A percentile compares a stretch with the other conserved stretches of the same genome.
phyloP scores from a whole-genome alignment of 30 jellyfish, hydroid and myxozoan species.

The Aurelia sp. region DNA sequence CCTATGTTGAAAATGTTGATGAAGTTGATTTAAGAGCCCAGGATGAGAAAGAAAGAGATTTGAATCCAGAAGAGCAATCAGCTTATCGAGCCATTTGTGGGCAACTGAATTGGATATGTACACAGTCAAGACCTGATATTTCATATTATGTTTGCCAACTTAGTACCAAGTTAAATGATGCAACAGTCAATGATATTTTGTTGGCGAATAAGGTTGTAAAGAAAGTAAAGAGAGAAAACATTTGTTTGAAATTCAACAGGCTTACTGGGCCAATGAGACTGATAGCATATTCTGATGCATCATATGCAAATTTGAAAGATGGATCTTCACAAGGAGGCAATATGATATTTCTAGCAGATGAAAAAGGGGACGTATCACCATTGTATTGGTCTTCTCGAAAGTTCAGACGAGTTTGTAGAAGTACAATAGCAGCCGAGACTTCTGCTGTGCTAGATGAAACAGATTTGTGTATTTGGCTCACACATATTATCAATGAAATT shows the following conservation, averaged over 20 bases:
- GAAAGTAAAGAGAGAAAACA: neutral
- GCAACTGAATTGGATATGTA: constrained; percentile 23
- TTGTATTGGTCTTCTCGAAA: constrained; percentile 19
- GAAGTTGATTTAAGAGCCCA: constrained; percentile 22
- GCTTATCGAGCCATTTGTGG: constrained; percentile 6
- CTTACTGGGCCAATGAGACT: no score
- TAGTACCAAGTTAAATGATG: neutral
- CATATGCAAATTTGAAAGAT: no score
- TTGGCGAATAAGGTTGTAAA: constrained; percentile 25
- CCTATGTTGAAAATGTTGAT: constrained; percentile 19
- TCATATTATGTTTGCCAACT: constrained; percentile 9
- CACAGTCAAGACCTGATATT: constrained; percentile 42
- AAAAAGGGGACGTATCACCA: no score
- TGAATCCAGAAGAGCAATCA: constrained; percentile 2
- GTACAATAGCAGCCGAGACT: constrained; percentile 53
- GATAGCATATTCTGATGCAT: no score
- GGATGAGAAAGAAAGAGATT: constrained; percentile 34
- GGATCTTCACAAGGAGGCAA: no score
- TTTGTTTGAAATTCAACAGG: no score
- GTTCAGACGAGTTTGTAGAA: constrained; percentile 46
- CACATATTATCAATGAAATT: constrained; percentile 31
- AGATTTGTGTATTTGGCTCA: constrained; percentile 30
- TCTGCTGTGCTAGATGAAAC: constrained; percentile 46
- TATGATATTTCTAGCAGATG: no score
- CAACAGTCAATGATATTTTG: neutral